A percentile compares a stretch with the other conserved stretches of the same genome.
These are phyloP conservation scores for Proisotoma minuta DNA, from an alignment of 2,888 invertebrate genomes.

Conservation along the genomic window DNA sequence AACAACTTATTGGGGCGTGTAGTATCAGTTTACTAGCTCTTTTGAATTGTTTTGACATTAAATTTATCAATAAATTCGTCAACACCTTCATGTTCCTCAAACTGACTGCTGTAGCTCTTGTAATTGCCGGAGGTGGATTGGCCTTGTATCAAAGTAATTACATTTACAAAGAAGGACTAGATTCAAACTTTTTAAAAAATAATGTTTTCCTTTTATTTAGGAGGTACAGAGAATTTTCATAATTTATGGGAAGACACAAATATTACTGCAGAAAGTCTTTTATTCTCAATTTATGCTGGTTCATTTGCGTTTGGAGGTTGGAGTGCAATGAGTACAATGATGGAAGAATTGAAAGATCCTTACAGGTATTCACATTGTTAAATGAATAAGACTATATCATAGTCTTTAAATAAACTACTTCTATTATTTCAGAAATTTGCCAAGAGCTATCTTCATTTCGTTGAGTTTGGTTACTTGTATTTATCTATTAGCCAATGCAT, in stretches of 20 bases:
- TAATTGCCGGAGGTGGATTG: constrained; percentile 35
- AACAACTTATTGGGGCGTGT: constrained; percentile 32
- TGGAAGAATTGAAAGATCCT: constrained; percentile 44
- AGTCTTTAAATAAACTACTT: constrained; percentile 2
- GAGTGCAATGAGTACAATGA: constrained; percentile 39
- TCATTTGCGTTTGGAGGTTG: constrained; percentile 43
- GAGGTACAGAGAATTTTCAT: constrained; percentile 30
- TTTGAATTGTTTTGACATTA: constrained; percentile 39
- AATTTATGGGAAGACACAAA: constrained; percentile 36
- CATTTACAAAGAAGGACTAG: background rate
- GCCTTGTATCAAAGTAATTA: constrained; percentile 15
- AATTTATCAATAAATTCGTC: constrained; percentile 29
- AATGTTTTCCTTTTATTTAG: background rate
- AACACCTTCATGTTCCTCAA: constrained; percentile 42
- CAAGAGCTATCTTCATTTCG: constrained; percentile 80
- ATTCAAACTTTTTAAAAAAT: background rate
- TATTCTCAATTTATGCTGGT: constrained; percentile 41
- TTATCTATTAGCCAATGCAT: constrained; percentile 81
- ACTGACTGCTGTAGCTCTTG: constrained; percentile 34
- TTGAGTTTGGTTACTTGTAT: constrained; percentile 80
- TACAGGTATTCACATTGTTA: constrained; percentile 14
- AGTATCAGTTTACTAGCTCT: constrained; percentile 33
- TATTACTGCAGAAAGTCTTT: constrained; percentile 32
- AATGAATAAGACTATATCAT: background rate
- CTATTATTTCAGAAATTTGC: constrained; percentile 24